Conservation (phyloP, 2,797 vertebrate species). For the Eremophila alpestris region DNA sequence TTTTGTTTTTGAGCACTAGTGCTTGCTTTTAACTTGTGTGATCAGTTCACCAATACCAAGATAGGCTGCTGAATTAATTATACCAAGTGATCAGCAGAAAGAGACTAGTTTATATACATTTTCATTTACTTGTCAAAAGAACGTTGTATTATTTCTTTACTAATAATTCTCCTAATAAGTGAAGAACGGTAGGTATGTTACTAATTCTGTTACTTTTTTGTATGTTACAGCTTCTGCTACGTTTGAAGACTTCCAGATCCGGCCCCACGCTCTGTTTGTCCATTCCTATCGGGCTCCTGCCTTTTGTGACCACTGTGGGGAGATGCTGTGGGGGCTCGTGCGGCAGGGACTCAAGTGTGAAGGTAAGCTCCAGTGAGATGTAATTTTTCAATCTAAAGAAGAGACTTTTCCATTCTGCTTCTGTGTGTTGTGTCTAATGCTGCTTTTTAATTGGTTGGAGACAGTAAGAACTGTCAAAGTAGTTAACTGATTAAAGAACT, state of each 20-base stretch:
- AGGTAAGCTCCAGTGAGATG: slow-evolving; percentile 75
- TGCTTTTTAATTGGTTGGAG: background rate
- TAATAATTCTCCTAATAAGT: background rate
- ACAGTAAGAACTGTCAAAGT: background rate
- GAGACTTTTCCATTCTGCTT: background rate
- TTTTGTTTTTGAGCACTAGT: background rate
- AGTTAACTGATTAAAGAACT: background rate
- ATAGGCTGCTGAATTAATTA: background rate
- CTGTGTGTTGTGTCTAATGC: background rate
- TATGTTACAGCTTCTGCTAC: slow-evolving; percentile 88
- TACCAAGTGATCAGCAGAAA: background rate
- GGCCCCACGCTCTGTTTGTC: slow-evolving; percentile 92
- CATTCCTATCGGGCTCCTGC: slow-evolving; percentile 94
- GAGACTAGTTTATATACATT: background rate
- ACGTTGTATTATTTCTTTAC: background rate
- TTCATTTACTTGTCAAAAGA: background rate
- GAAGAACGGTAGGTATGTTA: background rate
- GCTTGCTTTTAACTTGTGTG: background rate
- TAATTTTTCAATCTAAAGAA: background rate
- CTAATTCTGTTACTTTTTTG: background rate
- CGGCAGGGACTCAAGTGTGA: slow-evolving; percentile 97
- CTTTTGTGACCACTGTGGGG: slow-evolving; percentile 97
- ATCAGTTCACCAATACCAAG: rapidly evolving
- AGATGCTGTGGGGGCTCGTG: slow-evolving; percentile 97
- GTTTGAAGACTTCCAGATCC: slow-evolving; percentile 96